Evolutionary conservation across 2,797 vertebrate genomes (phyloP).

Genomic region (Eospalax fontanierii): DNA sequence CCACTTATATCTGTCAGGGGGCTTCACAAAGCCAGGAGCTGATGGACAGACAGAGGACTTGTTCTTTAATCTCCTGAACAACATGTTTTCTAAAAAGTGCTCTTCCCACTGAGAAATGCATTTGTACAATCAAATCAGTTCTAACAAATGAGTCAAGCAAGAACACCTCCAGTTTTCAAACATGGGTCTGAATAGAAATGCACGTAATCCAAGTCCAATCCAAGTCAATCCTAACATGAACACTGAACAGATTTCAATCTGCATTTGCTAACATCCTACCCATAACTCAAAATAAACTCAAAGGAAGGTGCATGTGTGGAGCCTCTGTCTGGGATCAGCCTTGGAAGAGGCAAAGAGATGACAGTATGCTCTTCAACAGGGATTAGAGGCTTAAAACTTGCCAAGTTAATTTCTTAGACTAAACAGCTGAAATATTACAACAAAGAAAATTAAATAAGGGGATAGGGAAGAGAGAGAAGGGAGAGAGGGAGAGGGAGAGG

Average conservation of each 20-base stretch:
- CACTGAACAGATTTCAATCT: background rate
- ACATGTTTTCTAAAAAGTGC: background rate
- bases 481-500: too few relatives aligned
- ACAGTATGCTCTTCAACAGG: background rate
- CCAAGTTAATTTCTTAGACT: background rate
- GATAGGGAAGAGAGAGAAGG: too few relatives aligned
- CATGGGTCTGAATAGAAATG: background rate
- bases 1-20: background rate
- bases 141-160: slow-evolving; percentile 51
- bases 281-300: slow-evolving; percentile 9
- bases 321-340: background rate
- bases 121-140: background rate
- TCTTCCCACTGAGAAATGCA: slow-evolving; percentile 37
- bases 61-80: slow-evolving; percentile 35
- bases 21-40: background rate
- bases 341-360: background rate
- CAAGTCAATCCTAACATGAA: background rate
- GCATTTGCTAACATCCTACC: background rate
- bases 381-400: background rate
- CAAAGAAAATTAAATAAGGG: background rate
- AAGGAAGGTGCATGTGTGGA: background rate
- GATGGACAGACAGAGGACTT: slow-evolving; percentile 16
- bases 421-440: background rate
- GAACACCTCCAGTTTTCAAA: slow-evolving; percentile 11
- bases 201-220: background rate